These are phyloP conservation scores for Labeo calbasu DNA, from an alignment of 2,797 vertebrate genomes.

Conservation along the genomic window DNA sequence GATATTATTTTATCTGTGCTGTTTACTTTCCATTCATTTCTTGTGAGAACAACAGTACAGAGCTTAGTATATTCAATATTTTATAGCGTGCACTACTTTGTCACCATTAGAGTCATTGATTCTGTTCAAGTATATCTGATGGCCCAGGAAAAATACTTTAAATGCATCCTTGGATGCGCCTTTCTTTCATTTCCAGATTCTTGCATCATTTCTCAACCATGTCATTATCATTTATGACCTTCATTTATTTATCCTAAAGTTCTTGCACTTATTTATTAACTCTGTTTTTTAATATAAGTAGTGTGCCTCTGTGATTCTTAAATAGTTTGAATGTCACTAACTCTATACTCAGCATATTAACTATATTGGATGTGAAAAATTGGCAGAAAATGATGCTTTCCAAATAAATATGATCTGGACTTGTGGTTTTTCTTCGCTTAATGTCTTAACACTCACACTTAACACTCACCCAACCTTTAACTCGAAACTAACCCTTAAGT, in stretches of 20 bases:
- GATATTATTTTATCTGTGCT: constrained; percentile 9
- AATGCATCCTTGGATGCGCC: neutral
- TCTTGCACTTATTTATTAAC: neutral
- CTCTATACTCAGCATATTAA: neutral
- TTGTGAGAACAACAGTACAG: neutral
- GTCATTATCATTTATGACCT: neutral
- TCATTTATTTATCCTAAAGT: neutral
- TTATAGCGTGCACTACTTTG: constrained; percentile 4
- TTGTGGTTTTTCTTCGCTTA: neutral
- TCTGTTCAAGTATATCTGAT: neutral
- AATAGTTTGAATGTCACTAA: constrained; percentile 4
- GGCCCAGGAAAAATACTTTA: neutral
- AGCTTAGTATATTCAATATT: neutral
- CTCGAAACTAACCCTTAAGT: neutral
- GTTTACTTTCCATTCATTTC: constrained; percentile 17
- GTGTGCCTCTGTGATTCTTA: constrained; percentile 12
- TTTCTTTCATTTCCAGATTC: constrained; percentile 1
- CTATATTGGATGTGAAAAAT: neutral
- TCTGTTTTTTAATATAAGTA: neutral
- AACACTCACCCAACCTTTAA: neutral
- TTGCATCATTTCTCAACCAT: neutral
- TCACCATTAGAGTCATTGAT: constrained; percentile 20
- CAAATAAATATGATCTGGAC: neutral
- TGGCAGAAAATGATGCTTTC: neutral
- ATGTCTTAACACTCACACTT: neutral